Evolutionary conservation across 2,113 vertebrate genomes (phyloP).

Genomic region (Echinops telfairi): DNA sequence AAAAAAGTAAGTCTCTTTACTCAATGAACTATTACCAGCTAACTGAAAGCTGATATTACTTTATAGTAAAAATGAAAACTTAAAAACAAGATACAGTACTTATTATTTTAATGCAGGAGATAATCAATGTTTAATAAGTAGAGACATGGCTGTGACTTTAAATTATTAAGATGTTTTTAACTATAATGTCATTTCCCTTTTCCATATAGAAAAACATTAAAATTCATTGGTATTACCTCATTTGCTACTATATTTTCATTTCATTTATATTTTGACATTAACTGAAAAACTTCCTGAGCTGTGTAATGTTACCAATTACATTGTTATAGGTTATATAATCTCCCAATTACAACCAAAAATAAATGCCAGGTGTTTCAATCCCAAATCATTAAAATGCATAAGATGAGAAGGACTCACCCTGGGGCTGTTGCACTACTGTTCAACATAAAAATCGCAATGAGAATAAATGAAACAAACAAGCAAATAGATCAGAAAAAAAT

Average conservation of each 20-base stretch:
- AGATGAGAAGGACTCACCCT: constrained; percentile 11
- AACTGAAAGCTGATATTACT: constrained; percentile 1
- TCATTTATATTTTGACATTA: constrained; percentile 60
- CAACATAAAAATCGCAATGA: constrained; percentile 19
- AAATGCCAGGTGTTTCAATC: constrained; percentile 57
- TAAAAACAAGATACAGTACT: background rate
- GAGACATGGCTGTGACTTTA: background rate
- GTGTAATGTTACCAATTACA: constrained; percentile 1
- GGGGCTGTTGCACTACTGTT: constrained; percentile 8
- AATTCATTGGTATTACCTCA: constrained; percentile 3
- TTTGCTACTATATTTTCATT: background rate
- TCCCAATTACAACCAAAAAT: constrained; percentile 75
- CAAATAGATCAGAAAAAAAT: background rate
- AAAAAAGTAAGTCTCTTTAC: background rate
- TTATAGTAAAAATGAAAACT: background rate
- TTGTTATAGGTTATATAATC: constrained; percentile 75
- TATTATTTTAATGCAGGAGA: background rate
- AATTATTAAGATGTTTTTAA: constrained; percentile 7
- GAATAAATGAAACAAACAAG: constrained; percentile 39
- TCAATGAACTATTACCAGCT: background rate
- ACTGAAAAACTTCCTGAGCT: background rate
- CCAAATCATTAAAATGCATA: constrained; percentile 68
- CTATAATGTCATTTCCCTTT: constrained; percentile 6
- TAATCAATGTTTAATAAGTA: background rate
- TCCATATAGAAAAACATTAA: background rate